Base-by-base conservation (phyloP, 2,113 vertebrate species). In the Columba janthina region DNA sequence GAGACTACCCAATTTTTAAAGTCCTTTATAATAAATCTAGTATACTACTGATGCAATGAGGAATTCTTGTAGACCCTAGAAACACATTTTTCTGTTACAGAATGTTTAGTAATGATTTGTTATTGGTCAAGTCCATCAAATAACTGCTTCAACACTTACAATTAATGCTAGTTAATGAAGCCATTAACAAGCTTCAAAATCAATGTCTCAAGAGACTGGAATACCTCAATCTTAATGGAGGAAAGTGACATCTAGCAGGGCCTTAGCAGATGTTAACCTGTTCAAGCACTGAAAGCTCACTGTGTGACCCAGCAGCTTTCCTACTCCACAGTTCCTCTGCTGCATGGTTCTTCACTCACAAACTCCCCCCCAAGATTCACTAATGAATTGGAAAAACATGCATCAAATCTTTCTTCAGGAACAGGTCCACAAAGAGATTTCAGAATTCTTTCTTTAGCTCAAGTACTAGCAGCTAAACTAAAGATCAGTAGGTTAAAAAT, bases 341-440 rank as follows among this genome's bases (percentile, higher is more conserved):
- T 76, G 58, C 51, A 14, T 48, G 17, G 12, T 38, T 79, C 42
- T 38, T n/a, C 25, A 53, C 32, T 70, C 29, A n/a, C 12, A 48
- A 69, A 60, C 56, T 9, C 3, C 0, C 3, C 0, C 11, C 3
- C 15, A 84, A 44, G 20, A n/a, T 57, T 51, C 34, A 51, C 13
- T 62, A 67, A 56, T 69, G 48, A 44, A 44, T 15, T 64, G 36
- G 14, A 16, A 51, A 70, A 89, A 57, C 5, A 24, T 26, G 28
- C 15, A 88, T 54, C 53, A 54, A 51, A 60, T 60, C 38, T 71
- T 72, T 64, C 29, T 48, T 72, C 51, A 66, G 38, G 20, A 71
- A 56, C 18, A 79, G 54, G 12, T 50, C 40, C 62, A 32, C n/a
- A 28, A 9, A n/a, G 26, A 9, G 34, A 66, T 34, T 83, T 88